phyloP scores from a whole-genome alignment of 2,888 invertebrate species.

The Archips xylosteana region DNA sequence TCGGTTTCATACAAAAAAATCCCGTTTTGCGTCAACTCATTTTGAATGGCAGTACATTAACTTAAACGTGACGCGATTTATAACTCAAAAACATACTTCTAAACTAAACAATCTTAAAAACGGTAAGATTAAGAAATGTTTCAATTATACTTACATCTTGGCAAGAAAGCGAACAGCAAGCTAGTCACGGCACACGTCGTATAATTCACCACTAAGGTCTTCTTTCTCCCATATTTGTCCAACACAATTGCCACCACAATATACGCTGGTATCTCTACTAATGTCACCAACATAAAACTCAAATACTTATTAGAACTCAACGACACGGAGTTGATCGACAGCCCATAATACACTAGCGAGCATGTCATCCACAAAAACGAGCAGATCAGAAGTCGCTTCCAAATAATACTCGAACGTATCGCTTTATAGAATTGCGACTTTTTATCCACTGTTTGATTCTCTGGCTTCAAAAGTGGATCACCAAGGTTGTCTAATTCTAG shows the following conservation, averaged over 20 bases:
- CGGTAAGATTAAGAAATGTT: background rate
- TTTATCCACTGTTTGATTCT: conserved; percentile 67
- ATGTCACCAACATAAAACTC: conserved; percentile 89
- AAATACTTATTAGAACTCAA: conserved; percentile 90
- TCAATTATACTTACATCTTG: conserved; percentile 77
- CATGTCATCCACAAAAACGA: conserved; percentile 93
- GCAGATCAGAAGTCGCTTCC: conserved; percentile 87
- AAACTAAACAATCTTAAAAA: too few species aligned
- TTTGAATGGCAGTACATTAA: too few species aligned
- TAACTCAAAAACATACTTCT: too few species aligned
- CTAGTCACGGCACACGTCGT: conserved; percentile 87
- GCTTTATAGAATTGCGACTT: conserved; percentile 80
- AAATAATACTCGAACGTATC: conserved; percentile 83
- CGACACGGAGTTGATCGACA: conserved; percentile 91
- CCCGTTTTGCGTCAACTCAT: too few species aligned
- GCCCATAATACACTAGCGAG: conserved; percentile 92
- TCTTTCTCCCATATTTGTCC: conserved; percentile 88
- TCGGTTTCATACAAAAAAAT: too few species aligned
- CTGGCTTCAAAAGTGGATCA: conserved; percentile 69
- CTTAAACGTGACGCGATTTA: too few species aligned
- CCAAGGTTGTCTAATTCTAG: conserved; percentile 77
- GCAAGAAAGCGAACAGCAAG: conserved; percentile 86
- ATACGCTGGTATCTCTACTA: conserved; percentile 91
- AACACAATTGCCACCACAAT: conserved; percentile 87
- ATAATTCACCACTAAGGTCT: conserved; percentile 87